A percentile compares a stretch with the other conserved stretches of the same genome.
Conservation (phyloP, 2,113 vertebrate species). For the Sula dactylatra region DNA sequence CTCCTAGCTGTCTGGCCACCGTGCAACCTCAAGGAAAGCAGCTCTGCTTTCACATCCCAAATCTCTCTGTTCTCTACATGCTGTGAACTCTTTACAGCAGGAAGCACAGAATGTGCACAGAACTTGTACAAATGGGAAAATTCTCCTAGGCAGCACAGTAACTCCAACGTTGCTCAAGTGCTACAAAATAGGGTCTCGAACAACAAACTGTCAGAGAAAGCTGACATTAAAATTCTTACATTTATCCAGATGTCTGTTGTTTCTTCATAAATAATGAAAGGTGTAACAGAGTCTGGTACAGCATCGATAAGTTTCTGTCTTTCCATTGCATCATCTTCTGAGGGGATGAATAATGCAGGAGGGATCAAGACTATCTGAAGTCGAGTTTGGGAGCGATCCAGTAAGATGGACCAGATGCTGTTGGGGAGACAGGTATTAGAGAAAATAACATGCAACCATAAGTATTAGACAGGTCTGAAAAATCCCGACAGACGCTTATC, state of each 20-base stretch:
- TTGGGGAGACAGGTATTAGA: constrained; percentile 55
- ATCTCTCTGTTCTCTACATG: not conserved
- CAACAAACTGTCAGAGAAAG: not conserved
- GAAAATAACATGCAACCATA: constrained; percentile 23
- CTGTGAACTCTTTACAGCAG: not conserved
- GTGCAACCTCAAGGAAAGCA: not conserved
- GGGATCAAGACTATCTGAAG: constrained; percentile 82
- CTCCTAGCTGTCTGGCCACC: not conserved
- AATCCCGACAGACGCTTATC: not conserved
- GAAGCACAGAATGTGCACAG: not conserved
- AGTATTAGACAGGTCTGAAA: constrained; percentile 2
- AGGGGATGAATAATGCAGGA: constrained; percentile 80
- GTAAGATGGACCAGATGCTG: constrained; percentile 82
- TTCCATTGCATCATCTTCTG: constrained; percentile 80
- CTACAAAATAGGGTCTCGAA: not conserved
- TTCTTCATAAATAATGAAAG: constrained; percentile 82
- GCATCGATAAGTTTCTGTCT: constrained; percentile 77
- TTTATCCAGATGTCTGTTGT: constrained; percentile 87
- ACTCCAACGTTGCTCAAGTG: accelerated
- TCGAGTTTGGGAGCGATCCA: constrained; percentile 81
- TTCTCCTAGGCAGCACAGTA: not conserved
- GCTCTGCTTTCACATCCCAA: not conserved
- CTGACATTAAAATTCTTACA: constrained; percentile 62
- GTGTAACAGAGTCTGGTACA: constrained; percentile 77
- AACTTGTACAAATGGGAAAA: not conserved